Evolutionary conservation across 2,797 vertebrate species (phyloP), one percentile per base, ranked within the genome.

Genomic region (Cichlasoma orientale): DNA sequence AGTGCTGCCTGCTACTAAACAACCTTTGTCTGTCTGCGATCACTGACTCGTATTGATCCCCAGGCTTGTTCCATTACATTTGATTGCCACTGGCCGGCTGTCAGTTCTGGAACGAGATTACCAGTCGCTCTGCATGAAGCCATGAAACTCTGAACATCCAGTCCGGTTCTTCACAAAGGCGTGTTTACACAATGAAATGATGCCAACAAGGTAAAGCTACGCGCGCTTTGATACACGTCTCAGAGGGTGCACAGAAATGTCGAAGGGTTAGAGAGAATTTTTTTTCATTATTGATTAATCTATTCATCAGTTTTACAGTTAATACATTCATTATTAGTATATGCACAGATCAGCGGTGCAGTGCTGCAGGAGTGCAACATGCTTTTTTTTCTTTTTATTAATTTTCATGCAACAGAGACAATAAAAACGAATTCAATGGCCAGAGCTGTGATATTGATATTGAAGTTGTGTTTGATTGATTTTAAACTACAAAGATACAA

Each of bases 21-120:
- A 95, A 95, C 94, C 93, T 93, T 95, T 95, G 95, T 95, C 91
- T 93, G 92, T 93, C 89, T 92, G 90, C 83, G 88, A 95, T 94
- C 92, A 90, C 91, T 92, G 94, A 93, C 92, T 88, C 27, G 57
- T 93, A 96, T 95, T 82, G 95, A 96, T 96, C 90, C 86, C 11
- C 74, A 77, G 78, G 90, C 92, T 95, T 91, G 90, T 95, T 94
- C 94, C 82, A 93, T 95, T 95, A 91, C 86, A 75, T 94, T 91
- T 94, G 94, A 94, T 93, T 91, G 92, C 87, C 87, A 91, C 84
- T 9, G 80, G 89, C 80, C 84, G 84, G 74, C 89, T 89, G 90
- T 93, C 91, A 89, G 87, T 86, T 78, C 79, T 56, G 66, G 85
- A 86, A 90, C 90, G 79, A 31, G 90, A 93, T 94, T 91, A 92